Evolutionary conservation across 2,888 invertebrate species (phyloP), one percentile per base, ranked within the genome.

Genomic region (Tetragonula carbonaria): DNA sequence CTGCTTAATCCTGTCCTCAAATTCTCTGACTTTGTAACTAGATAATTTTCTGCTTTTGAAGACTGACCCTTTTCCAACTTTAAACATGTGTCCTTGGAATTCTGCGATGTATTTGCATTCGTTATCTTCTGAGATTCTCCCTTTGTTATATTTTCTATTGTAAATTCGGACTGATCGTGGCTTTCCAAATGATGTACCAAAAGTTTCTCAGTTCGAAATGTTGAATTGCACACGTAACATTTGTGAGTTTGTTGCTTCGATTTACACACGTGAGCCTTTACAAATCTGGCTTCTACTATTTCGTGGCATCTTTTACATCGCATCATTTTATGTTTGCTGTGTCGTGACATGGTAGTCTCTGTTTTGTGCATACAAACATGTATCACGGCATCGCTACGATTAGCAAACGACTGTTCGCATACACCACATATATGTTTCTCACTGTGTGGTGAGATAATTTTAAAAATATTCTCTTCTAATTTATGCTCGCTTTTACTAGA

Each of bases 281-380:
- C 94, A 4, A 91, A 87, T 79, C 90, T 89, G 0, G 94, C 93
- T 18, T 94, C 94, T 0, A 94, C 94, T 38, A 94, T 92, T 74
- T 92, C 93, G 33, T 94, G 94, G 33, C 94, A 94, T 55, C 93
- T 87, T 76, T 93, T 94, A 68, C 94, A 94, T 33, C 94, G 91
- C 94, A 94, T 94, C 84, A 93, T 91, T 72, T 93, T 93, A 3
- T 91, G 91, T 53, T 93, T 93, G 2, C 79, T 81, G 0, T 74
- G 82, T n/a, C 86, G 76, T 11, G 70, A 70, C 45, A 70, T 68
- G 13, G 68, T 62, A 6, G 11, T 18, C 1, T 80, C 81, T 18
- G 71, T 53, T 72, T 90, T 90, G 59, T 93, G 93, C 21, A 74
- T 78, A 2, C 87, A 88, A 21, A 92, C 88, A n/a, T 94, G 94